A percentile compares a stretch with the other conserved stretches of the same genome.
phyloP scores from a whole-genome alignment of 2,113 vertebrate species.

The Eulemur rufifrons region DNA sequence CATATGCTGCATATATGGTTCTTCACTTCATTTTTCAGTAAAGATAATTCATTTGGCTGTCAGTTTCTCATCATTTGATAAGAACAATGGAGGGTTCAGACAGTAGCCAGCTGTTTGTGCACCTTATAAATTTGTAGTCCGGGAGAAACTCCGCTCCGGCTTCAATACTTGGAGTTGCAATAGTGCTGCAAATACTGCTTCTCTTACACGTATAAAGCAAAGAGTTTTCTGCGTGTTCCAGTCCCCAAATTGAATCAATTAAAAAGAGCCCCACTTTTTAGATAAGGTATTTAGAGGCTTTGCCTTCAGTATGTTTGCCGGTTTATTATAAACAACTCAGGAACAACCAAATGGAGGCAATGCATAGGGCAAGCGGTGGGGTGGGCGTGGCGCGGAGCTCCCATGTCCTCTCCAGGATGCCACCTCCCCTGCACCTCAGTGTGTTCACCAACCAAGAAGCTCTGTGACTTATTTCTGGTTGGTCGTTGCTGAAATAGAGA shows the following conservation, averaged over 20 bases:
- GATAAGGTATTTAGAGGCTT: not conserved
- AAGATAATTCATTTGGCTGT: conserved; percentile 69
- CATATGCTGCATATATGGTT: not conserved
- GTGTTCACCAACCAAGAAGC: not conserved
- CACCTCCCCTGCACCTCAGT: not conserved
- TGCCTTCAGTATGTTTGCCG: not conserved
- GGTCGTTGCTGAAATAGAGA: not conserved
- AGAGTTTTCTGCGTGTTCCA: not conserved
- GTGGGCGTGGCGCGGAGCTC: not conserved
- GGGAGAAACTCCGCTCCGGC: conserved; percentile 86
- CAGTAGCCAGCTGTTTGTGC: conserved; percentile 86
- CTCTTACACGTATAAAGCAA: not conserved
- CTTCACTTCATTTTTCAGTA: not conserved
- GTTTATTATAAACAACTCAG: not conserved
- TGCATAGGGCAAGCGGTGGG: too few species aligned
- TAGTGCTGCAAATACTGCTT: not conserved
- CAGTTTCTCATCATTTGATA: conserved; percentile 82
- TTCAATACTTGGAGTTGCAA: not conserved
- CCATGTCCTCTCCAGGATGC: too few species aligned
- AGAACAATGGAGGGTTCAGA: conserved; percentile 85
- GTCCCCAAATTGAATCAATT: not conserved
- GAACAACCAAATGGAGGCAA: not conserved
- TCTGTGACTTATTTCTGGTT: not conserved
- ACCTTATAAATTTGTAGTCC: conserved; percentile 89
- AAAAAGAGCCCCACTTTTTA: not conserved